Conservation (phyloP, 1,140 invertebrate species). For the Dysdera silvatica region DNA sequence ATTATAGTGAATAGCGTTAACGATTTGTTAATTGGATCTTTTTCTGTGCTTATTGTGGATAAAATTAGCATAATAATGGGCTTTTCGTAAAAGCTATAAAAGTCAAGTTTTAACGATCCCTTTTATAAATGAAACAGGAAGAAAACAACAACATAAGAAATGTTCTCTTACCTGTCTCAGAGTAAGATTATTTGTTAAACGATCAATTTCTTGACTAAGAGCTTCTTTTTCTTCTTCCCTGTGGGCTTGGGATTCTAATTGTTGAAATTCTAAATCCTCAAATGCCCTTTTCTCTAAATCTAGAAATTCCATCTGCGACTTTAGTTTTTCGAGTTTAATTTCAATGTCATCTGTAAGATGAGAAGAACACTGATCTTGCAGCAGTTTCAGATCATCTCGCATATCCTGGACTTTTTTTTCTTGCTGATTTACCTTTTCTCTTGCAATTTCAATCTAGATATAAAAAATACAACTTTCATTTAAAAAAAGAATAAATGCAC, state of each 20-base stretch:
- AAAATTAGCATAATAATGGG: not conserved
- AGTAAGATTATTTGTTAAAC: conserved; percentile 51
- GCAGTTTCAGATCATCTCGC: conserved; percentile 11
- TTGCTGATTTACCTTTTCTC: conserved; percentile 17
- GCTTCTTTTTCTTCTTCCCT: conserved; percentile 64
- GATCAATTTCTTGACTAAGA: conserved; percentile 63
- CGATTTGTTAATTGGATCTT: too few relatives aligned
- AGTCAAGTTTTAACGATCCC: not conserved
- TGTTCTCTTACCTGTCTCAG: conserved; percentile 22
- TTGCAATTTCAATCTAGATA: conserved; percentile 23
- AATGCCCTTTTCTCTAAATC: conserved; percentile 58
- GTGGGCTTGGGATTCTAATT: conserved; percentile 81
- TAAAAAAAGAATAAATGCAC: too few relatives aligned
- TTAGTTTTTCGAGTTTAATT: conserved; percentile 51
- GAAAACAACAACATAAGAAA: not conserved
- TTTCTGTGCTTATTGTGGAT: too few relatives aligned
- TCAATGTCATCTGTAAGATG: conserved; percentile 5
- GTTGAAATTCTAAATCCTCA: conserved; percentile 88
- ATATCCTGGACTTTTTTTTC: conserved; percentile 25
- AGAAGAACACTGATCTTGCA: conserved; percentile 7
- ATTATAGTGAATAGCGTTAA: too few relatives aligned
- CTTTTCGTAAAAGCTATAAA: not conserved
- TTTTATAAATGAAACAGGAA: not conserved
- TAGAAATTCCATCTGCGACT: conserved; percentile 49
- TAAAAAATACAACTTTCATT: too few relatives aligned